Evolutionary conservation across 92 coral and sea anemone species (phyloP), one percentile per base, ranked within the genome.

Genomic region (Heteractis magnifica): DNA sequence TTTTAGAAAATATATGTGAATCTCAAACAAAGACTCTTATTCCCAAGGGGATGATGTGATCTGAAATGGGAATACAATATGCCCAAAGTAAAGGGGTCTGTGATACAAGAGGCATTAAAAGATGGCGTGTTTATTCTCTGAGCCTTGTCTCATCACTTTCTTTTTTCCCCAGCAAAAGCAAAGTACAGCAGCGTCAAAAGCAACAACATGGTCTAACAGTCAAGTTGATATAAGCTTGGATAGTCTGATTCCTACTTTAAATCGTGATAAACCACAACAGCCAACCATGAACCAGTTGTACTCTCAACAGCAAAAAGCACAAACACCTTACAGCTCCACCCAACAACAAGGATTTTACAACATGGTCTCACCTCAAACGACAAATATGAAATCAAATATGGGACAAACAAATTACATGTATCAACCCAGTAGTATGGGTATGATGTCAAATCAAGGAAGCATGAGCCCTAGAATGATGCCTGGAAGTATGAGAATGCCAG

Each of bases 131-230:
- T 53, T 8, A 53, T 12, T 8, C 9, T 12, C 58, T 53, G 58
- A 34, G 44, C 44, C 44, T 26, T 18, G 20, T 62, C 7, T 62
- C 18, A 5, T 62, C 19, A 62, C 65, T 59, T 10, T 52, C 5
- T 71, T 21, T 16, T 52, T 73, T 59, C 16, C 53, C 21, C 71
- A 78, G 71, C 79, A 85, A 23, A 82, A 78, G 78, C 76, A 65
- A 13, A 82, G 76, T 53, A 68, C 81, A 26, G 5, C 78, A 8
- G n/a, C 86, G 4, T 85, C 94, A 14, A 94, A 90, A 72, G 83
- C 94, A 75, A 92, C 99, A 72, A 96, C 98, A 44, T 96, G 99
- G 99, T 96, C 99, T 10, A 91, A 96, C 88, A 96, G 99, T 87
- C 93, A 87, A 71, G 99, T 96, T 5, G 93, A 96, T 84, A 96